A percentile compares a stretch with the other conserved stretches of the same genome.
phyloP scores from a whole-genome alignment of 2,888 invertebrate genomes.

The Bruchidius siliquastri region DNA sequence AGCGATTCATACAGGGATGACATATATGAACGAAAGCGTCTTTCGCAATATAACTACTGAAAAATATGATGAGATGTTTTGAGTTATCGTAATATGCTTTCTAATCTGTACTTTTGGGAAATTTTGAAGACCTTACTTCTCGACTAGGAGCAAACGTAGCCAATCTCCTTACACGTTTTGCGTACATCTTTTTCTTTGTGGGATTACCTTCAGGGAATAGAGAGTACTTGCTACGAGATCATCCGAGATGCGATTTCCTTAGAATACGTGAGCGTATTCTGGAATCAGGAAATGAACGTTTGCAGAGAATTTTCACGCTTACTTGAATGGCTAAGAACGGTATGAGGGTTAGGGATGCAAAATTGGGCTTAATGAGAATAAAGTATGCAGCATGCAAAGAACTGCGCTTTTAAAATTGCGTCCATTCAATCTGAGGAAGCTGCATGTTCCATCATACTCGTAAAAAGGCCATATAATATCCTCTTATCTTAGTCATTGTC shows the following conservation, averaged over 20 bases:
- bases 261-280: neutral
- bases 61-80: too few species aligned
- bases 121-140: too few species aligned
- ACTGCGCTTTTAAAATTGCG: too few species aligned
- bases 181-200: neutral
- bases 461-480: too few species aligned
- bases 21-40: too few species aligned
- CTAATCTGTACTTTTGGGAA: too few species aligned
- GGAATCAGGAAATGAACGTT: neutral
- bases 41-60: too few species aligned
- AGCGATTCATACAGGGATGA: too few species aligned
- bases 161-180: neutral
- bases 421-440: too few species aligned
- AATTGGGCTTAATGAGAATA: neutral
- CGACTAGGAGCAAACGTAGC: neutral
- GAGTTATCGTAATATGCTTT: too few species aligned
- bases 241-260: neutral
- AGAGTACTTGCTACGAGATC: neutral
- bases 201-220: neutral
- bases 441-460: too few species aligned
- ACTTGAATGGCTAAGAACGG: neutral
- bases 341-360: neutral
- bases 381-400: neutral
- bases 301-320: neutral
- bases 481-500: neutral